A percentile compares a stretch with the other conserved stretches of the same genome.
phyloP scores from a whole-genome alignment of 2,888 invertebrate genomes.

The Nomada lathburiana region DNA sequence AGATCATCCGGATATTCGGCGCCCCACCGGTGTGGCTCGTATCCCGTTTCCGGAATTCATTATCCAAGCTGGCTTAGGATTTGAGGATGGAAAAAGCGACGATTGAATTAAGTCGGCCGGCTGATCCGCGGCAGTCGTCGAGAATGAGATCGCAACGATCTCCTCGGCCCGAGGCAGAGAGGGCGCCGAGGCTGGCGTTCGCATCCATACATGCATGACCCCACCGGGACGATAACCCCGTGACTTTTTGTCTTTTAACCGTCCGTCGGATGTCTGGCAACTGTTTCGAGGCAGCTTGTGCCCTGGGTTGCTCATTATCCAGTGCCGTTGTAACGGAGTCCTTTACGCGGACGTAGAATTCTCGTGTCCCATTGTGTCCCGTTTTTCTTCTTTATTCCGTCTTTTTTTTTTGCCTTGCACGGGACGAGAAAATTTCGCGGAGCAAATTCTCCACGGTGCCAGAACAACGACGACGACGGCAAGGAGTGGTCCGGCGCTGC shows the following conservation, averaged over 20 bases:
- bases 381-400: constrained; percentile 12
- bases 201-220: constrained; percentile 70
- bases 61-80: constrained; percentile 61
- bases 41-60: constrained; percentile 57
- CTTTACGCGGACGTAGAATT: constrained; percentile 33
- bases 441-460: constrained; percentile 22
- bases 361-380: constrained; percentile 36
- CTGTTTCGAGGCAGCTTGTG: constrained; percentile 18
- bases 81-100: constrained; percentile 55
- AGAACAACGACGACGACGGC: constrained; percentile 7
- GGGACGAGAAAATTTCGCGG: constrained; percentile 46
- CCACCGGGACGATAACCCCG: constrained; percentile 54
- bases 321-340: constrained; percentile 19
- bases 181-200: constrained; percentile 19
- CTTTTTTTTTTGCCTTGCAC: neutral
- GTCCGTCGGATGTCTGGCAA: constrained; percentile 22
- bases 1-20: constrained; percentile 62
- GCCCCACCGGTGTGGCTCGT: constrained; percentile 26
- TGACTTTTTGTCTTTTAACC: constrained; percentile 52
- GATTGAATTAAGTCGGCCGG: constrained; percentile 57
- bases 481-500: constrained; percentile 8
- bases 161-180: constrained; percentile 7
- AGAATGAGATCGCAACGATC: neutral
- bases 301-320: constrained; percentile 59
- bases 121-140: constrained; percentile 39